A percentile compares a stretch with the other conserved stretches of the same genome.
Conservation (phyloP, 2,797 vertebrate species). For the Poecilia wingei region DNA sequence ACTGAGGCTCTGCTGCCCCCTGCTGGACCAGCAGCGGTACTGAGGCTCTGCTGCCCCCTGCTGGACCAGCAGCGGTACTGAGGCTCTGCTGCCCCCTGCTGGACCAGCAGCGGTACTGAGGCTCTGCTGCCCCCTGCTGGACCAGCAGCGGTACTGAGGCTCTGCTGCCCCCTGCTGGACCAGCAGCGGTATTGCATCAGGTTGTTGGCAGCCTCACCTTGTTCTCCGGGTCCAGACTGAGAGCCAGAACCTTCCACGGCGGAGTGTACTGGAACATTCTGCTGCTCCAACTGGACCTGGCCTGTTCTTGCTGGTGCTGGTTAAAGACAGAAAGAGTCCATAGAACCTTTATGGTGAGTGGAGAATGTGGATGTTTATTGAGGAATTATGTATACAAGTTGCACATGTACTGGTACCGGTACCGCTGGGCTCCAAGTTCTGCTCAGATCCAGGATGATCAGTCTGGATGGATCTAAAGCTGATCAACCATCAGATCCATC, state of each 20-base stretch:
- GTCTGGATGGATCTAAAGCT: too few relatives aligned
- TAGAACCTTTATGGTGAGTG: too few relatives aligned
- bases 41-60: background rate
- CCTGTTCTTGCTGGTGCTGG: conserved; percentile 28
- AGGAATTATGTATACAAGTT: too few relatives aligned
- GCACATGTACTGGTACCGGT: too few relatives aligned
- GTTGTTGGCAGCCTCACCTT: conserved; percentile 58
- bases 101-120: too few relatives aligned
- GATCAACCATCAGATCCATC: too few relatives aligned
- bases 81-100: too few relatives aligned
- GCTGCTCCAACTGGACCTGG: background rate
- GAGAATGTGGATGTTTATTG: too few relatives aligned
- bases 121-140: background rate
- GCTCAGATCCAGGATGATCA: too few relatives aligned
- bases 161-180: background rate
- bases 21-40: background rate
- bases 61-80: background rate
- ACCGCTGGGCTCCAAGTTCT: too few relatives aligned
- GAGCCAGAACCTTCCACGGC: conserved; percentile 69
- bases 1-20: background rate
- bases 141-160: background rate
- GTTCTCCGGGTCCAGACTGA: conserved; percentile 61
- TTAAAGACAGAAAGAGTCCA: background rate
- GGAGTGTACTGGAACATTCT: conserved; percentile 67
- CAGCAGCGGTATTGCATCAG: background rate